Percentiles rank a stretch among this genome's conserved stretches.
phyloP scores from a whole-genome alignment of 2,797 vertebrate species.

The Xenentodon cancila region DNA sequence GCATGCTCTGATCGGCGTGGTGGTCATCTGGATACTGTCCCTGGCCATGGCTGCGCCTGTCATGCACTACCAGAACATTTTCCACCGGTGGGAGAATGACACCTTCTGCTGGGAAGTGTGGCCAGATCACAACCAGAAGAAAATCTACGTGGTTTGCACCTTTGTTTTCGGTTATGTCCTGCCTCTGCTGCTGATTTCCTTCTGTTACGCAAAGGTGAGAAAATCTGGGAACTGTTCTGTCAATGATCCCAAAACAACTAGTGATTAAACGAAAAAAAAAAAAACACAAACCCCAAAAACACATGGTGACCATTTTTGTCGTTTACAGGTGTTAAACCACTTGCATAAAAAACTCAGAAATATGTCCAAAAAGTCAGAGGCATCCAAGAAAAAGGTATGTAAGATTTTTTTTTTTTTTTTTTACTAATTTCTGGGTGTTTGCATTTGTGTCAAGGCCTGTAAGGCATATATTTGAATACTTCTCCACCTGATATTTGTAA shows the following conservation, averaged over 20 bases:
- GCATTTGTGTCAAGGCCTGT: too few species aligned
- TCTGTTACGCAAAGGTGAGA: constrained; percentile 97
- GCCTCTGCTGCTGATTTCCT: constrained; percentile 94
- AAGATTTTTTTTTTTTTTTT: neutral
- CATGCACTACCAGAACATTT: constrained; percentile 91
- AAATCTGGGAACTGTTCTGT: neutral
- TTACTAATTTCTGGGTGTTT: neutral
- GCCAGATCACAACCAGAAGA: constrained; percentile 87
- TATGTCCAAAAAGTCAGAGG: constrained; percentile 98
- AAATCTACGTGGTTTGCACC: constrained; percentile 91
- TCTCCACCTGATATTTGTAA: neutral
- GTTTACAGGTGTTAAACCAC: constrained; percentile 94
- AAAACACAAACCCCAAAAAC: neutral
- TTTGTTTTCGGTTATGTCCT: constrained; percentile 97
- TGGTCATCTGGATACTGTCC: constrained; percentile 92
- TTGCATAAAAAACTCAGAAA: constrained; percentile 96
- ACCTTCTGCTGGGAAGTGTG: constrained; percentile 98
- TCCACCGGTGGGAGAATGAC: constrained; percentile 83
- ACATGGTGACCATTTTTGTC: constrained; percentile 22
- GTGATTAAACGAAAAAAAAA: too few species aligned
- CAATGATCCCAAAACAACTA: neutral
- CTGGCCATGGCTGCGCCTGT: constrained; percentile 92
- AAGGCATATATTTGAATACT: neutral
- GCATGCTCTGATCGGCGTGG: constrained; percentile 88
- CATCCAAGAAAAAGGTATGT: constrained; percentile 97